Base-by-base conservation (phyloP, 2,113 vertebrate genomes). In the Rhabdornis inornatus region DNA sequence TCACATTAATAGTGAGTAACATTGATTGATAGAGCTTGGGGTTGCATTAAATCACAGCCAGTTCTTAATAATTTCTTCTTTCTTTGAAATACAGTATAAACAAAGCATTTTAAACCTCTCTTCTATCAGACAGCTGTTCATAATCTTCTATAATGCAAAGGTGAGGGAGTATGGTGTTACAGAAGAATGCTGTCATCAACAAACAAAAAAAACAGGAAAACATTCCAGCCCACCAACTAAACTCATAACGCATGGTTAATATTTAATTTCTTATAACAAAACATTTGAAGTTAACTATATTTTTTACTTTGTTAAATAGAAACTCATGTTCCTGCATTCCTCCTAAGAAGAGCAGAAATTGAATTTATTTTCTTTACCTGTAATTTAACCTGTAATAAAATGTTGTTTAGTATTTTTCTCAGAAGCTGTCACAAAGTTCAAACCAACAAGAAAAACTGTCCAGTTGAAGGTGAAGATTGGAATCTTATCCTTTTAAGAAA, bases 1-100 rank as follows among this genome's bases (percentile, higher is more conserved):
- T 79, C 61, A 63, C 4, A 5, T 68, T 92, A 68, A 71, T 71
- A 72, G 33, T 72, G 40, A 75, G 40, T 84, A 93, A 72, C 4
- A 6, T 12, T 74, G 65, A 79, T 49, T 61, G 86, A 84, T 57
- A 65, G 61, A 92, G 28, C 56, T 71, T 69, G 45, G 4, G 9
- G 35, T 76, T 79, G 23, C 72, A 66, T 87, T 91, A 92, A 94
- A 83, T 92, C 83, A 87, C 33, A 92, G 59, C 8, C n/a, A 10
- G 3, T 42, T 90, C 83, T 64, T 92, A 93, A 93, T 89, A 64
- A 53, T 68, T 90, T 89, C 69, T 40, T 84, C 30, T 89, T 94
- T 96, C 55, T 47, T 91, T 96, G 91, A 90, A 93, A 96, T 93
- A 74, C 12, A 75, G 24, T 44, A 89, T 88, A 77, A 90, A 70